Percentiles rank a stretch among this genome's conserved stretches.
Conservation (phyloP, 2,113 vertebrate species). For the Chlorodrepanis virens region DNA sequence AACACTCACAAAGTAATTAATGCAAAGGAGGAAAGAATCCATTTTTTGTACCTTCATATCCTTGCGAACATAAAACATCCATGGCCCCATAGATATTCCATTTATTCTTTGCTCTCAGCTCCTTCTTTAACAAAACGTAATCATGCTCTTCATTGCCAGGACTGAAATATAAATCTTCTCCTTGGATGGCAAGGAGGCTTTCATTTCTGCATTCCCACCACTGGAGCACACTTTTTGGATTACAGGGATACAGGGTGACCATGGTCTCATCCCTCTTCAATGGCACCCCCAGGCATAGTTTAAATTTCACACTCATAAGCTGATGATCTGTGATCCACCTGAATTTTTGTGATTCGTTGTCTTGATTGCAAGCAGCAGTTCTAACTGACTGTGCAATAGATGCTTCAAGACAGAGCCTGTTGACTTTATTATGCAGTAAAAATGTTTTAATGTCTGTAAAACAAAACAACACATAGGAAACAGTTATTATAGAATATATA, state of each 20-base stretch:
- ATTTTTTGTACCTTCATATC: conserved; percentile 81
- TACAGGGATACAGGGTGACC: conserved; percentile 78
- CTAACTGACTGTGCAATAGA: conserved; percentile 60
- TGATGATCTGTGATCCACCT: conserved; percentile 85
- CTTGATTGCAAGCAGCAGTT: conserved; percentile 71
- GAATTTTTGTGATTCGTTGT: conserved; percentile 80
- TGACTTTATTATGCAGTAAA: conserved; percentile 83
- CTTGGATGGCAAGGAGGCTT: conserved; percentile 82
- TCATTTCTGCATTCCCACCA: conserved; percentile 93
- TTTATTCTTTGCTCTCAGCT: conserved; percentile 76
- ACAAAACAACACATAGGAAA: not conserved
- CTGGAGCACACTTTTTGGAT: conserved; percentile 78
- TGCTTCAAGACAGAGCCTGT: conserved; percentile 80
- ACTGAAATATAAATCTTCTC: conserved; percentile 80
- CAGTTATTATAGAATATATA: not conserved
- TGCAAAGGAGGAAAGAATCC: not conserved
- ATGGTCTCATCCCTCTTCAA: conserved; percentile 75
- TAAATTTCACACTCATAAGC: conserved; percentile 83
- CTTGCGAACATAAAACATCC: conserved; percentile 80
- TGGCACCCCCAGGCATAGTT: conserved; percentile 80
- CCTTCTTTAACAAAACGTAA: conserved; percentile 83
- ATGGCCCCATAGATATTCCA: conserved; percentile 81
- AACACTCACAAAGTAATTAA: not conserved
- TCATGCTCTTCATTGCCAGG: conserved; percentile 83
- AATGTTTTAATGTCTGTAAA: conserved; percentile 79